A percentile compares a stretch with the other conserved stretches of the same genome.
Evolutionary conservation across 2,888 invertebrate genomes (phyloP).

Genomic region (Panorpa germanica): DNA sequence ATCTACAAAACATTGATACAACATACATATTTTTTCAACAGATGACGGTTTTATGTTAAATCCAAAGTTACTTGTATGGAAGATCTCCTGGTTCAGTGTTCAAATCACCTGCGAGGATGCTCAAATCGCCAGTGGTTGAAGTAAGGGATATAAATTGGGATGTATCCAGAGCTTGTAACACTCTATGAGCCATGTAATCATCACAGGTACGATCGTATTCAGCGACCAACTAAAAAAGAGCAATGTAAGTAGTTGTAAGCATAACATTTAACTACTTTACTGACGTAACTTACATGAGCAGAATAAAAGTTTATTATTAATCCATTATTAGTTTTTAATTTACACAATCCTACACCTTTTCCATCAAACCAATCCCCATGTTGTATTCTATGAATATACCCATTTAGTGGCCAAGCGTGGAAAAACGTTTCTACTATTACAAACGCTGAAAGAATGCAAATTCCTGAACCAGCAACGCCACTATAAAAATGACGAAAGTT

Average conservation of each 20-base stretch:
- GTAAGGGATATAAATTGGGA: conserved; percentile 87
- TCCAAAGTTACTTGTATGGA: conserved; percentile 53
- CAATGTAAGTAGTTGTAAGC: conserved; percentile 5
- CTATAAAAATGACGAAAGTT: conserved; percentile 28
- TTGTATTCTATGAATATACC: conserved; percentile 85
- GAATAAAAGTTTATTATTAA: conserved; percentile 76
- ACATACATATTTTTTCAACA: background rate
- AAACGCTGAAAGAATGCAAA: conserved; percentile 72
- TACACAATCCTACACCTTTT: conserved; percentile 79
- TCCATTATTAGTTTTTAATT: conserved; percentile 40
- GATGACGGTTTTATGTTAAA: too few relatives aligned
- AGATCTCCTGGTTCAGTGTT: conserved; percentile 81
- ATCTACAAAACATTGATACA: too few relatives aligned
- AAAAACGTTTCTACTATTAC: conserved; percentile 73
- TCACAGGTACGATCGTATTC: conserved; percentile 74
- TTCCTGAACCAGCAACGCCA: conserved; percentile 82
- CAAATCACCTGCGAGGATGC: conserved; percentile 84
- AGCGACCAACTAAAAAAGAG: conserved; percentile 61
- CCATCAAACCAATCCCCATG: conserved; percentile 99
- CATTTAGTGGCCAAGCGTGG: conserved; percentile 92
- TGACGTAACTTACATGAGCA: conserved; percentile 59
- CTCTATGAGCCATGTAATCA: conserved; percentile 81
- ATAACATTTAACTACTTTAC: conserved; percentile 5
- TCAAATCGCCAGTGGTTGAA: conserved; percentile 54
- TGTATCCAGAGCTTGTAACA: conserved; percentile 85